These are phyloP conservation scores for Diogma glabrata DNA, from an alignment of 2,888 invertebrate species.

Conservation along the genomic window DNA sequence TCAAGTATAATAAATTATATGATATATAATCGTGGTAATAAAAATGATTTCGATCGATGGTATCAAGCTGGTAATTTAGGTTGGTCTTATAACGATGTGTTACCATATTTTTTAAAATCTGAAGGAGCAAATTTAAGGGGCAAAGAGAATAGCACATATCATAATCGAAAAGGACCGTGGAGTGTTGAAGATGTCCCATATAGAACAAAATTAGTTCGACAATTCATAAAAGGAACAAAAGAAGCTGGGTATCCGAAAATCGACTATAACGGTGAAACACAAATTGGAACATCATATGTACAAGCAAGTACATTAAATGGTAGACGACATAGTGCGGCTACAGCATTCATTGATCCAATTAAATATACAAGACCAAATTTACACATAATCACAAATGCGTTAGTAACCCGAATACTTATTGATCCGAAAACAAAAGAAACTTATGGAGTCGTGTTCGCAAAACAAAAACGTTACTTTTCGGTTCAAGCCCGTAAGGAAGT, in stretches of 20 bases:
- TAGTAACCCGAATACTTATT: slow-evolving; percentile 44
- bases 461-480: slow-evolving; percentile 34
- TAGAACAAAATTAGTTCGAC: slow-evolving; percentile 45
- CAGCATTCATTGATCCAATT: slow-evolving; percentile 45
- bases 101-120: slow-evolving; percentile 66
- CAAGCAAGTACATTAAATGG: slow-evolving; percentile 50
- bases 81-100: slow-evolving; percentile 60
- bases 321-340: slow-evolving; percentile 45
- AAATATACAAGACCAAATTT: slow-evolving; percentile 42
- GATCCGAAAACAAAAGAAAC: slow-evolving; percentile 38
- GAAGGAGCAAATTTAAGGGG: no score
- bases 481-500: slow-evolving; percentile 53
- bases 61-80: slow-evolving; percentile 54
- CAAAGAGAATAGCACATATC: no score
- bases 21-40: slow-evolving; percentile 63
- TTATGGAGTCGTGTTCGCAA: slow-evolving; percentile 43
- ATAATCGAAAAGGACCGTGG: slow-evolving; percentile 43
- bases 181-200: slow-evolving; percentile 44
- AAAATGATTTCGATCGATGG: slow-evolving; percentile 67
- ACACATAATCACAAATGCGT: slow-evolving; percentile 42
- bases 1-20: slow-evolving; percentile 70
- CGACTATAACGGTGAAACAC: slow-evolving; percentile 54
- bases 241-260: slow-evolving; percentile 50
- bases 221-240: slow-evolving; percentile 50
- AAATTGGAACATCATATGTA: slow-evolving; percentile 48